Base-by-base conservation (phyloP, 2,888 invertebrate species). In the Aricia artaxerxes region DNA sequence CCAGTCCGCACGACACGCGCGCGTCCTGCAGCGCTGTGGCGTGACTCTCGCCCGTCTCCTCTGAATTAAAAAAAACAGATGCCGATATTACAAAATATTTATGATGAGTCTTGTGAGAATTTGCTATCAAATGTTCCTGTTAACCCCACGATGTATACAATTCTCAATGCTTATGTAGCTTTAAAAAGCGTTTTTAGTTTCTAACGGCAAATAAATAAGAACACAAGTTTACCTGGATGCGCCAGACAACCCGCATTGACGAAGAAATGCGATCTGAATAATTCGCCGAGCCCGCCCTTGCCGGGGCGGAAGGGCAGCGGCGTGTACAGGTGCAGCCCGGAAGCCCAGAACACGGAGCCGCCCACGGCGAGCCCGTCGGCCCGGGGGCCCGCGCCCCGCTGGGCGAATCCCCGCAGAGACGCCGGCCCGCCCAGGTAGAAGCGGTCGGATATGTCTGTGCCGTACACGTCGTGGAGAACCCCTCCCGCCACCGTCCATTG, bases 361-460 rank as follows among this genome's bases (percentile, higher is more conserved):
- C 98, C 98, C 0, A 97, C 89, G 4, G 97, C 95, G 85, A 96
- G 96, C 79, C 97, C 97, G 82, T 98, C 97, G 53, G 95, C 91
- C 81, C 97, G 97, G 0, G 98, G 98, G 0, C 99, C 99, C 44
- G 97, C 96, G n/a, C 98, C 98, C 82, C 97, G 95, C 90, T 96
- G 96, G 80, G 96, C 95, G 91, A 99, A 99, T 16, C 99, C 99
- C 82, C 99, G 95, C 40, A 99, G 87, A 72, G 97, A 96, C 82
- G 97, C 93, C 1, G 99, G 98, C 0, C 99, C 99, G 3, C 99
- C 99, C 75, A 98, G 93, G 91, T 97, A 98, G 92, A 97, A 97
- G 84, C 96, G 95, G 89, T 98, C 98, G 53, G 96, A 95, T 81
- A 97, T 93, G 82, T 94, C 95, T 73, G 95, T 95, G 77, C 96